A percentile compares a stretch with the other conserved stretches of the same genome.
phyloP scores from a whole-genome alignment of 2,888 invertebrate genomes.

The Himalopsyche anomala region DNA sequence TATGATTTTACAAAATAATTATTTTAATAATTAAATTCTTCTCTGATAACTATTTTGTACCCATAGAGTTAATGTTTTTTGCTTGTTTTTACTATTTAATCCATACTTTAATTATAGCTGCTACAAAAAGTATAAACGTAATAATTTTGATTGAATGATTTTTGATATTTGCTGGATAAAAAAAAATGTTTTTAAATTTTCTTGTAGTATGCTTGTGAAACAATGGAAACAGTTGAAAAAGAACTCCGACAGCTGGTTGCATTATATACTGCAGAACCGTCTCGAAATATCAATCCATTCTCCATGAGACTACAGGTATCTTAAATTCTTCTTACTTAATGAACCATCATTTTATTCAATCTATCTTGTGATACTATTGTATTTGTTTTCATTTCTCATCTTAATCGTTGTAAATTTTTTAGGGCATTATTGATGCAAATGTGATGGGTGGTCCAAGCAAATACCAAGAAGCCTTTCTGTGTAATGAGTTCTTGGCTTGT shows the following conservation, averaged over 20 bases:
- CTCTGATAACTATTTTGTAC: no score
- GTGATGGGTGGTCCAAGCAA: slow-evolving; percentile 97
- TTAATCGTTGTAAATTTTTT: slow-evolving; percentile 55
- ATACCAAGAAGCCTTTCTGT: slow-evolving; percentile 96
- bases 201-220: slow-evolving; percentile 91
- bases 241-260: slow-evolving; percentile 89
- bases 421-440: slow-evolving; percentile 95
- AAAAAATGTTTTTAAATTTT: not conserved
- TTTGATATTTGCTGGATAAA: no score
- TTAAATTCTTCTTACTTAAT: not conserved
- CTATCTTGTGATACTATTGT: not conserved
- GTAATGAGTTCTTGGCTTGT: slow-evolving; percentile 82
- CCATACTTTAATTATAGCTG: no score
- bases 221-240: slow-evolving; percentile 92
- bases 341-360: not conserved
- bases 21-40: no score
- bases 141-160: no score
- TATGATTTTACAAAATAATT: no score
- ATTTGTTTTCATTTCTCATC: no score
- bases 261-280: slow-evolving; percentile 87
- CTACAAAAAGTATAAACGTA: no score
- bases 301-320: slow-evolving; percentile 88
- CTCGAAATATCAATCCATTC: slow-evolving; percentile 91
- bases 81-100: no score
- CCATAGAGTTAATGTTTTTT: no score